Conservation (phyloP, 2,797 vertebrate species). For the Muscicapa striata region DNA sequence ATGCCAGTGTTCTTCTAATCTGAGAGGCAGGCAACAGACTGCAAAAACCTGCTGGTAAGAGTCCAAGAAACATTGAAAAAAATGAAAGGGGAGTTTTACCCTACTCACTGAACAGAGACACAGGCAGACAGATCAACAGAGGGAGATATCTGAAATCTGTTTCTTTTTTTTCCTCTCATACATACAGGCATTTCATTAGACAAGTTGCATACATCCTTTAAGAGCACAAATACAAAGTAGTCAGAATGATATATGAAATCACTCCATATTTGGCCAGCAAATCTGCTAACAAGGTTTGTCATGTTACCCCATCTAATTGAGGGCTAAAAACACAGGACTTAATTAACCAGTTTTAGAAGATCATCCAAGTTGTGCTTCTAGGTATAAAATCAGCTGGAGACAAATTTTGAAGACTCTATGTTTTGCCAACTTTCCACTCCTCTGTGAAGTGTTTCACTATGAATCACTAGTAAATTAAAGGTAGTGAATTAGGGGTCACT, state of each 20-base stretch:
- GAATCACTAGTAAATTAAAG: neutral
- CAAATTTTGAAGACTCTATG: slow-evolving; percentile 21
- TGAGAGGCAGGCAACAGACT: slow-evolving; percentile 73
- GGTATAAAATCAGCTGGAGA: slow-evolving; percentile 43
- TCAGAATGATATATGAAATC: neutral
- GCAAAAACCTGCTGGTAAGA: slow-evolving; percentile 68
- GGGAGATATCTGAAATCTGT: neutral
- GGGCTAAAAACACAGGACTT: slow-evolving; percentile 1
- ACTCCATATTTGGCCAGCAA: neutral
- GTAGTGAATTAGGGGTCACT: neutral
- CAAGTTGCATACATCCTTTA: neutral
- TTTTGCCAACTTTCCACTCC: neutral
- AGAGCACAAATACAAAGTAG: neutral
- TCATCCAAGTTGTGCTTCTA: slow-evolving; percentile 14
- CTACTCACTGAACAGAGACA: slow-evolving; percentile 1
- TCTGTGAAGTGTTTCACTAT: neutral
- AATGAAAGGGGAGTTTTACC: slow-evolving; percentile 5
- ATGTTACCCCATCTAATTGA: slow-evolving; percentile 3
- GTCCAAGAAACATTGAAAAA: slow-evolving; percentile 59
- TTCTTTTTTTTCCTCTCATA: neutral
- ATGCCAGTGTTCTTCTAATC: slow-evolving; percentile 73
- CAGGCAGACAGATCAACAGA: neutral
- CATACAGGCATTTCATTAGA: neutral
- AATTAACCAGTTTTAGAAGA: slow-evolving; percentile 43
- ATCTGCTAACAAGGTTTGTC: slow-evolving; percentile 30